Conservation (phyloP, 2,888 invertebrate genomes). For the Zeuzera pyrina region DNA sequence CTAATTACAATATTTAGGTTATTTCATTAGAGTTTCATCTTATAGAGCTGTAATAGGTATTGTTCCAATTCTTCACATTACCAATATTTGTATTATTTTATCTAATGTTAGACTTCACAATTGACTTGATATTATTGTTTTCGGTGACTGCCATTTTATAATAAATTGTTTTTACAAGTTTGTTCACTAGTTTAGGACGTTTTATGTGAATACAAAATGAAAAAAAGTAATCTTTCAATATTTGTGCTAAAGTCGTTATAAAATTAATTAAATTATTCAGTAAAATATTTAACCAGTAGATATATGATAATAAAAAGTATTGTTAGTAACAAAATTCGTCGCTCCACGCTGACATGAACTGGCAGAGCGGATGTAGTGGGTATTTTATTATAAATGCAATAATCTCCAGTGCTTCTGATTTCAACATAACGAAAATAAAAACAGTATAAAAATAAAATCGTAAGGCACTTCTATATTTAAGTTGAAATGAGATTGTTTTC, state of each 20-base stretch:
- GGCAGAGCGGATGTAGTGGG: neutral
- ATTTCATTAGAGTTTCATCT: slow-evolving; percentile 13
- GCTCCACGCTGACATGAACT: neutral
- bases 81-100: slow-evolving; percentile 6
- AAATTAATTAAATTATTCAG: too few species aligned
- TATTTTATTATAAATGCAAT: slow-evolving; percentile 48
- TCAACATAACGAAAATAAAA: slow-evolving; percentile 35
- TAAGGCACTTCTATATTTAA: slow-evolving; percentile 71
- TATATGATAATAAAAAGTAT: neutral
- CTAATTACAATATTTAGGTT: slow-evolving; percentile 15
- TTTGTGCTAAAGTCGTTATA: too few species aligned
- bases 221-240: too few species aligned
- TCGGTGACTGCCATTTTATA: slow-evolving; percentile 15
- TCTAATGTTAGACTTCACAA: slow-evolving; percentile 39
- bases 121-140: slow-evolving; percentile 48
- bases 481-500: slow-evolving; percentile 49
- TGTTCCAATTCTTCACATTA: slow-evolving; percentile 7
- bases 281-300: too few species aligned
- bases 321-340: neutral
- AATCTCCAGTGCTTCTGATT: slow-evolving; percentile 47
- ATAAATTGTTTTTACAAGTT: too few species aligned
- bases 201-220: too few species aligned
- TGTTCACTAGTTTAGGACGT: too few species aligned
- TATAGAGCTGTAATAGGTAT: slow-evolving; percentile 5
- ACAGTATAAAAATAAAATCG: slow-evolving; percentile 61